Evolutionary conservation across 2,797 vertebrate genomes (phyloP), one percentile per base, ranked within the genome.

Genomic region (Martes flavigula): DNA sequence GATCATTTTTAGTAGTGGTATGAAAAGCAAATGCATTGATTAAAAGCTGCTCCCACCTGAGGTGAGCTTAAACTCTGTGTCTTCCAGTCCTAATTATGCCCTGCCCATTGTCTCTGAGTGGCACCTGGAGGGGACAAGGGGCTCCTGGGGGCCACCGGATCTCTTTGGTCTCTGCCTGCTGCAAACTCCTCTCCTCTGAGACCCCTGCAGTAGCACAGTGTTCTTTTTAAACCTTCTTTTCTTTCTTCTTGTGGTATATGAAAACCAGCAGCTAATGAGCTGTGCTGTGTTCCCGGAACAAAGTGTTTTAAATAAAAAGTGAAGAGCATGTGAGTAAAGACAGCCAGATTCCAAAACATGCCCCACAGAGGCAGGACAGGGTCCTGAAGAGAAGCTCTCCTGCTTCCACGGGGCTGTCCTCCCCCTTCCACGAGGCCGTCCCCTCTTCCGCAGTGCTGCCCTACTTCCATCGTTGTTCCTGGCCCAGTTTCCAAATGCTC

Each of bases 151-250:
- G 62, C 23, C 32, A n/a, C 54, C 8, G 2, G 7, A 60, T 30
- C 23, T 15, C 43, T 56, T 10, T 46, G 2, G 17, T 73, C 46
- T 40, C 70, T 7, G 20, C 17, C 78, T 64, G 32, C 48, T 84
- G 27, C 40, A 58, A 8, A n/a, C 40, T 21, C n/a, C 12, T 27
- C 18, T 78, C 25, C 62, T 64, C 35, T 43, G 51, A 88, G 84
- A 54, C 1, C 8, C 54, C 51, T 30, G 62, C 48, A 8, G 20
- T 35, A 17, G 68, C 64, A 9, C 20, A 23, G 90, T 14, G 27
- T 89, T 51, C 60, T 46, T 70, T 46, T 85, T 81, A 51, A 91
- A 23, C 17, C 21, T 60, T 79, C 64, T 56, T 83, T 78, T 64
- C 79, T 23, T 68, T 82, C n/a, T 25, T 30, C 20, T 12, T 54